phyloP scores from a whole-genome alignment of 2,113 vertebrate genomes.

The Cebus imitator region DNA sequence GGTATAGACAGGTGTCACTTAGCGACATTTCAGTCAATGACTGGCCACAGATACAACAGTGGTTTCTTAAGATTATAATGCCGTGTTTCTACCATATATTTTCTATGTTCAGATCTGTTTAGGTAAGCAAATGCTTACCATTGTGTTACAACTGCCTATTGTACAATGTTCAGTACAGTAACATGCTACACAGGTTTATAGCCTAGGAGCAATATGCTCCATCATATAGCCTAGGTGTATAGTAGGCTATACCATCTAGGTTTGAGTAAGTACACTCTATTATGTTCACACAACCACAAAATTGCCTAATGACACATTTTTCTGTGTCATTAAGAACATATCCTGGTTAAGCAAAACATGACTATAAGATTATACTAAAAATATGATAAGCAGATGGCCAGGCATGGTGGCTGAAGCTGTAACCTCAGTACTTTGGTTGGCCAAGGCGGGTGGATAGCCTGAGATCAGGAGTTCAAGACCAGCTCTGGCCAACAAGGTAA shows the following conservation, averaged over 20 bases:
- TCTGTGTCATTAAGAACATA: background rate
- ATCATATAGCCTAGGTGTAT: background rate
- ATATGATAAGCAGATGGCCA: background rate
- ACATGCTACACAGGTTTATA: background rate
- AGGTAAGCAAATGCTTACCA: background rate
- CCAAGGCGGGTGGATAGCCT: too few relatives aligned
- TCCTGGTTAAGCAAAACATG: background rate
- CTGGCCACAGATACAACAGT: background rate
- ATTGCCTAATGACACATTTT: background rate
- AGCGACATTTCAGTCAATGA: background rate
- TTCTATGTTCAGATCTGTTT: background rate
- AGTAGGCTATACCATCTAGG: background rate
- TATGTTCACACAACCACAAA: background rate
- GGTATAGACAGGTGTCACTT: background rate
- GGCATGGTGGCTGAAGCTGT: too few relatives aligned
- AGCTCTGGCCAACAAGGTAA: too few relatives aligned
- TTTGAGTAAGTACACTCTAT: background rate
- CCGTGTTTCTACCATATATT: background rate
- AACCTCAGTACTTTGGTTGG: too few relatives aligned
- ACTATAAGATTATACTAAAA: background rate
- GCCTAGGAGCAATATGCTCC: background rate
- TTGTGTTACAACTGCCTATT: background rate
- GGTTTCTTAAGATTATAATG: background rate
- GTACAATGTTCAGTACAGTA: background rate
- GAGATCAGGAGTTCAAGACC: too few relatives aligned